Evolutionary conservation across 2,888 invertebrate species (phyloP), one percentile per base, ranked within the genome.

Genomic region (Drosophila prostipennis): DNA sequence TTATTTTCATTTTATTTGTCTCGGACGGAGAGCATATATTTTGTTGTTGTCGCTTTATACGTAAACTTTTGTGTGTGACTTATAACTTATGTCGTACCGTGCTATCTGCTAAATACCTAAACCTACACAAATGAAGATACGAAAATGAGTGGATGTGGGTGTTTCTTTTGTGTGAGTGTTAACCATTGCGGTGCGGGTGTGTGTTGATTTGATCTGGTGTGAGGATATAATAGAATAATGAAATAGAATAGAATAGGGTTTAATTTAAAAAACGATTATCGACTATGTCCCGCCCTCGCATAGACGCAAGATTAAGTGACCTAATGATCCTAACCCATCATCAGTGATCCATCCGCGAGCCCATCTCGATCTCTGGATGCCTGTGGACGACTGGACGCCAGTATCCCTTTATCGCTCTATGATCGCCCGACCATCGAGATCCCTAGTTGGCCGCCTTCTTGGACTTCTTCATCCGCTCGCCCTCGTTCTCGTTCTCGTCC

Each of bases 401-500:
- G 46, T 54, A 19, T 19, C 67, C n/a, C 14, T 10, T 7, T 23
- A 11, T 70, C 32, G 16, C 34, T 29, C 29, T 29, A 29, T 29
- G 29, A 11, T 14, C 7, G n/a, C n/a, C 43, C 43, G 43, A 43
- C 7, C 42, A 19, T 11, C 42, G 34, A 36, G 29, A 32, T 36
- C 29, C 42, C 56, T 72, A 71, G 43, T 36, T 53, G 6, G 70
- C 70, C 73, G 76, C 11, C 64, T 81, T 87, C 74, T 87, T 84
- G 13, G 65, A 72, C 61, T 84, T 86, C 76, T 80, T 86, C 64
- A 80, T 86, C 46, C 87, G 72, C 53, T 84, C 81, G 65, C 72
- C 74, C 76, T 86, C 67, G 64, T 91, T 90, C 58, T 91, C 89
- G 42, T 91, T 90, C 77, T 91, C 90, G 39, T 91, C 90, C 37